Conservation (phyloP, 2,113 vertebrate genomes). For the Helogale parvula region DNA sequence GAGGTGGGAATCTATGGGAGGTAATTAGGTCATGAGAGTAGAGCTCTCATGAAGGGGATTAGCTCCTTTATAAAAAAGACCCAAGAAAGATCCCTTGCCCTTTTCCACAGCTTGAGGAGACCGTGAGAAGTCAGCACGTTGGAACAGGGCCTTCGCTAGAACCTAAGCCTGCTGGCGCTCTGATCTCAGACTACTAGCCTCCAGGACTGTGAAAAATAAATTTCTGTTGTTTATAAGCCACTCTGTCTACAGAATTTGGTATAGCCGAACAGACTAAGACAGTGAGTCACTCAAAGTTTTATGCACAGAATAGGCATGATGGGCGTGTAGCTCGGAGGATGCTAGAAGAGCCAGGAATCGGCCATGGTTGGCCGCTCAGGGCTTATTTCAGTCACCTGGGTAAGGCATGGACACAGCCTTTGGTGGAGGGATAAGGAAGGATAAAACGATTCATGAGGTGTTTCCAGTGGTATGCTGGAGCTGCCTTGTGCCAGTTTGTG, state of each 20-base stretch:
- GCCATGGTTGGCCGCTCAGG: neutral
- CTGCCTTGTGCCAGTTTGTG: conserved; percentile 4
- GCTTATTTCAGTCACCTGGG: conserved; percentile 5
- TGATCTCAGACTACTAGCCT: neutral
- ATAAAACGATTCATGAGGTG: neutral
- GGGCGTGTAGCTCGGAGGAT: neutral
- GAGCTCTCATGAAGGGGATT: neutral
- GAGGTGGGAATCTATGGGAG: neutral
- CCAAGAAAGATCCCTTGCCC: neutral
- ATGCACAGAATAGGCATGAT: neutral
- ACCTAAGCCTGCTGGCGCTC: neutral
- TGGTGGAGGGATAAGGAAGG: neutral
- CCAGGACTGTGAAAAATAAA: neutral
- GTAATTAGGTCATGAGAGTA: neutral
- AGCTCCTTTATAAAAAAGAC: neutral
- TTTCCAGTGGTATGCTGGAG: neutral
- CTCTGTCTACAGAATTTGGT: neutral
- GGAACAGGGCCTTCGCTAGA: neutral
- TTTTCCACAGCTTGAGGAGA: neutral
- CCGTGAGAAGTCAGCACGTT: neutral
- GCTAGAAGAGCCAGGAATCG: conserved; percentile 3
- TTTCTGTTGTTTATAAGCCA: conserved; percentile 7
- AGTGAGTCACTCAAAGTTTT: neutral
- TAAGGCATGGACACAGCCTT: neutral
- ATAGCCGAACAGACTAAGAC: neutral